Percentiles rank a stretch among this genome's conserved stretches.
Conservation (phyloP, 2,797 vertebrate genomes). For the Mico argentatus region DNA sequence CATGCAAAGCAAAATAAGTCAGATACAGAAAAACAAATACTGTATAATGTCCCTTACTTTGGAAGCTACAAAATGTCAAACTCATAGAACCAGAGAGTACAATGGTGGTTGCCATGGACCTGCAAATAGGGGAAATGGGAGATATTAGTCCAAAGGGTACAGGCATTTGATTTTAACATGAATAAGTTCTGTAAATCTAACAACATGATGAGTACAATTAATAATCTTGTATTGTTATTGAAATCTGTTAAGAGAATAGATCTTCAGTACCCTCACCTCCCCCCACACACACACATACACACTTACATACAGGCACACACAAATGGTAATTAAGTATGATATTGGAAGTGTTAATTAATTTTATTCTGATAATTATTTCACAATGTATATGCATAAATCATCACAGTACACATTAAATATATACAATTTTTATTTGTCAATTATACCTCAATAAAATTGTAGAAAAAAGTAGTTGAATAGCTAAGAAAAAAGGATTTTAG, state of each 20-base stretch:
- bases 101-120: background rate
- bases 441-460: background rate
- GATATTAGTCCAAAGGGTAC: background rate
- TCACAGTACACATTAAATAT: background rate
- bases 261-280: background rate
- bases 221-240: background rate
- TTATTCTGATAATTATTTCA: background rate
- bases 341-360: background rate
- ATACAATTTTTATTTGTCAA: background rate
- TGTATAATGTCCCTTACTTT: background rate
- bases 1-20: background rate
- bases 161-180: background rate
- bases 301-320: background rate
- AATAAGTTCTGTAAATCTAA: background rate
- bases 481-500: background rate
- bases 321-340: background rate
- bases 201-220: background rate
- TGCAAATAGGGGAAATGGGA: accelerated
- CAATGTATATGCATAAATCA: background rate
- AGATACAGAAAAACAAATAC: background rate
- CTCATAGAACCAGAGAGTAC: background rate
- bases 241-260: background rate
- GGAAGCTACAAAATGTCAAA: background rate
- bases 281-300: background rate
- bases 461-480: background rate